Evolutionary conservation across 2,113 vertebrate species (phyloP).

Genomic region (Gopherus flavomarginatus): DNA sequence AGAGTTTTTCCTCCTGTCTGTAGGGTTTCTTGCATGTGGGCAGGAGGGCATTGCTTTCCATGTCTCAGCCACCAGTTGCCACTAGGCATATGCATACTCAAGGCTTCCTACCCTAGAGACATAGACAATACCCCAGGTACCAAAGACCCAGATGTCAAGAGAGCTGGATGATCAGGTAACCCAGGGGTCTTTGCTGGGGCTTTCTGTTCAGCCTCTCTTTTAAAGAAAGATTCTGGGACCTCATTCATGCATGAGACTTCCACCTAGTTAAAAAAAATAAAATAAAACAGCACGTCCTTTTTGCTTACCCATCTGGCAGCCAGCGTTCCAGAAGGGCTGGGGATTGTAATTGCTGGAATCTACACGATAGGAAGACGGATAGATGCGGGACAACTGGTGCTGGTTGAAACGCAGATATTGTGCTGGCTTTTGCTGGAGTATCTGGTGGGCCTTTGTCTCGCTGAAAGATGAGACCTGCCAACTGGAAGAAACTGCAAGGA

Average conservation of each 20-base stretch:
- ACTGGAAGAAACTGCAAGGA: constrained; percentile 82
- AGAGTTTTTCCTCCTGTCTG: neutral
- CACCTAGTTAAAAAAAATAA: neutral
- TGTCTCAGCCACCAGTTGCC: neutral
- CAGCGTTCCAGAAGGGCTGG: constrained; percentile 96
- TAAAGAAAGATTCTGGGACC: neutral
- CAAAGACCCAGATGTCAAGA: neutral
- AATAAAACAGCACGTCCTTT: rapidly evolving
- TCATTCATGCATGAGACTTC: neutral
- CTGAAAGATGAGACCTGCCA: constrained; percentile 98
- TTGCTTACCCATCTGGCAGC: constrained; percentile 93
- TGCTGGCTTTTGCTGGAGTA: constrained; percentile 91
- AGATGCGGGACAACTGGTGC: constrained; percentile 93
- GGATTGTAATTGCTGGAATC: constrained; percentile 99
- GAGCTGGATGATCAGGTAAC: neutral
- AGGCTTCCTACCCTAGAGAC: neutral
- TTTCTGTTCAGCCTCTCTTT: neutral
- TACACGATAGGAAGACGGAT: constrained; percentile 94
- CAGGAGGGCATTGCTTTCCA: neutral
- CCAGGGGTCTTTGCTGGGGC: neutral
- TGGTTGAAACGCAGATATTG: constrained; percentile 94
- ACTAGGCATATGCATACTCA: rapidly evolving
- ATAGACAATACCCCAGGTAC: neutral
- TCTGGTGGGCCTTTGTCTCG: constrained; percentile 95
- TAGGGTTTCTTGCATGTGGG: neutral